Conservation (phyloP, 1,140 invertebrate genomes). For the Tetragonula clypearis region DNA sequence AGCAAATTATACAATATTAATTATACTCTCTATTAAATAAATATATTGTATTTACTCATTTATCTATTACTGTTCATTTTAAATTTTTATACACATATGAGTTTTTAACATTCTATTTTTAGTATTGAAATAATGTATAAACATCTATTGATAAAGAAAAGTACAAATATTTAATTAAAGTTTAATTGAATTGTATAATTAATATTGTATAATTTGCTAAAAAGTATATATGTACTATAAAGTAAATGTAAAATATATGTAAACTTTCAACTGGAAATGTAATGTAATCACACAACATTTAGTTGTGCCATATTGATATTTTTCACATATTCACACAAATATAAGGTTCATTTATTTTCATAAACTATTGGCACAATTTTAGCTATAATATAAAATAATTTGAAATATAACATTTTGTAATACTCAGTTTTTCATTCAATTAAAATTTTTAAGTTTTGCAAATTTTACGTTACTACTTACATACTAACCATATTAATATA, state of each 20-base stretch:
- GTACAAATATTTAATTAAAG: conserved; percentile 34
- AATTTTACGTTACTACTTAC: not conserved
- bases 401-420: conserved; percentile 16
- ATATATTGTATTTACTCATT: conserved; percentile 55
- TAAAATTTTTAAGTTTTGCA: not conserved
- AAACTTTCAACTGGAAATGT: conserved; percentile 37
- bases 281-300: conserved; percentile 46
- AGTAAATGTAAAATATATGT: conserved; percentile 31
- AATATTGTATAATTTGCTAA: conserved; percentile 25
- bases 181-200: conserved; percentile 42
- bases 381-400: conserved; percentile 29
- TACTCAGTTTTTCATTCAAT: not conserved
- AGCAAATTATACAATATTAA: too few species aligned
- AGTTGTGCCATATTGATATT: conserved; percentile 54
- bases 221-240: conserved; percentile 33
- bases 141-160: conserved; percentile 36
- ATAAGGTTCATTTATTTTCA: conserved; percentile 5
- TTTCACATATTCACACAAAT: conserved; percentile 4
- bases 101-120: conserved; percentile 43
- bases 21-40: conserved; percentile 59
- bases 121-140: conserved; percentile 30
- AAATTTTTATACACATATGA: conserved; percentile 34
- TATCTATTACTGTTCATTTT: conserved; percentile 30
- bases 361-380: conserved; percentile 57
- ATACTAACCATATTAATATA: not conserved